Percentiles rank a stretch among this genome's conserved stretches.
Evolutionary conservation across 2,797 vertebrate species (phyloP).

Genomic region (Spinus olivaceus): DNA sequence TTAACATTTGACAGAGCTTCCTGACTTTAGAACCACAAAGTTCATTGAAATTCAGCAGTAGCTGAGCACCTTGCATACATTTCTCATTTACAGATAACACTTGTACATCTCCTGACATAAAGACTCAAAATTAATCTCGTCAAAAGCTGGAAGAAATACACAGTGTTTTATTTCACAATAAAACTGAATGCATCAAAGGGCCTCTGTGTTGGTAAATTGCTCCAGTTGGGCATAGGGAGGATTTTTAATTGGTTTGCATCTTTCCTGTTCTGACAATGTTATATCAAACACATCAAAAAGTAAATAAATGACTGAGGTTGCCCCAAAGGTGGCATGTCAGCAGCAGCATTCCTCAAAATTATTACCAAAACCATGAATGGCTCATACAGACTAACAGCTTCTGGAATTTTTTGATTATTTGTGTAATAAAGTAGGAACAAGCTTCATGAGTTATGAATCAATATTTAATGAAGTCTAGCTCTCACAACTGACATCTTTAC

Average conservation of each 20-base stretch:
- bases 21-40: conserved; percentile 65
- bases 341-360: conserved; percentile 40
- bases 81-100: conserved; percentile 70
- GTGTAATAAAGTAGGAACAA: conserved; percentile 21
- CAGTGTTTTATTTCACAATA: conserved; percentile 65
- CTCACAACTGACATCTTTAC: conserved; percentile 1
- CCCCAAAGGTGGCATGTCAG: conserved; percentile 44
- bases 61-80: conserved; percentile 50
- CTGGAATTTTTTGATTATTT: conserved; percentile 18
- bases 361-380: conserved; percentile 47
- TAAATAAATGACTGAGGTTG: conserved; percentile 57
- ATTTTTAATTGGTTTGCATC: conserved; percentile 68
- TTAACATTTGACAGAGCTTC: conserved; percentile 75
- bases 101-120: conserved; percentile 70
- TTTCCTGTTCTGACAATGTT: conserved; percentile 46
- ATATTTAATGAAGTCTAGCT: conserved; percentile 47
- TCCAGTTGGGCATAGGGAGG: conserved; percentile 25
- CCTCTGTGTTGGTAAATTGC: conserved; percentile 50
- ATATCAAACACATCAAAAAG: conserved; percentile 62
- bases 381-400: conserved; percentile 14
- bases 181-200: conserved; percentile 47
- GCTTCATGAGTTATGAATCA: conserved; percentile 35
- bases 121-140: conserved; percentile 67
- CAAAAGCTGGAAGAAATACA: conserved; percentile 52
- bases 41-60: conserved; percentile 73